These are phyloP conservation scores for Podarcis muralis DNA, from an alignment of 2,113 vertebrate genomes.

Conservation along the genomic window DNA sequence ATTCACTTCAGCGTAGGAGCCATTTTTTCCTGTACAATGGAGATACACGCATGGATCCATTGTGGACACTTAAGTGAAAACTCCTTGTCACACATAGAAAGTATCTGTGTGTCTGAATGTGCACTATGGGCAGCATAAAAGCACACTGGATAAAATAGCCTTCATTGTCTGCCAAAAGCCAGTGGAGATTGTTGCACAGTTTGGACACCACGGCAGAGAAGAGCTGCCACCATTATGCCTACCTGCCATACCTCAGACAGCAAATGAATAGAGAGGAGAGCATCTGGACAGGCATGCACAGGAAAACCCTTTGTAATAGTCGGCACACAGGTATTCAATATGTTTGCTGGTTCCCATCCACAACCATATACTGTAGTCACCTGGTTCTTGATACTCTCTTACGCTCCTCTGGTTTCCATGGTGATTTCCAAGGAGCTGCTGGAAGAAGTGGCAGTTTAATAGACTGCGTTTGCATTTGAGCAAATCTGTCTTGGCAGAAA, in stretches of 20 bases:
- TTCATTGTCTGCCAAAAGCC: background rate
- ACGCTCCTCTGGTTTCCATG: background rate
- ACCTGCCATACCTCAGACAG: background rate
- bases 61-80: background rate
- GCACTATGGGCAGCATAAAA: background rate
- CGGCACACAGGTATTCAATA: background rate
- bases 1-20: background rate
- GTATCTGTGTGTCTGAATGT: too few species aligned
- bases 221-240: background rate
- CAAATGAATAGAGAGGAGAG: background rate
- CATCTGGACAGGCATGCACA: too few species aligned
- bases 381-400: background rate
- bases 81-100: too few species aligned
- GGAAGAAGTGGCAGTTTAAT: slow-evolving; percentile 17
- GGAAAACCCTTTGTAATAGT: background rate
- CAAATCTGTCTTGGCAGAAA: slow-evolving; percentile 55
- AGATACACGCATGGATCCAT: too few species aligned
- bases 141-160: background rate
- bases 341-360: slow-evolving; percentile 3
- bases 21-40: background rate
- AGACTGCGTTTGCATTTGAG: slow-evolving; percentile 37
- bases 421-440: slow-evolving; percentile 17
- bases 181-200: too few species aligned
- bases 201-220: background rate
- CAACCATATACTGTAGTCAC: background rate